Percentiles rank a stretch among this genome's conserved stretches.
These are phyloP conservation scores for Pipra filicauda DNA, from an alignment of 2,113 vertebrate species.

Conservation along the genomic window DNA sequence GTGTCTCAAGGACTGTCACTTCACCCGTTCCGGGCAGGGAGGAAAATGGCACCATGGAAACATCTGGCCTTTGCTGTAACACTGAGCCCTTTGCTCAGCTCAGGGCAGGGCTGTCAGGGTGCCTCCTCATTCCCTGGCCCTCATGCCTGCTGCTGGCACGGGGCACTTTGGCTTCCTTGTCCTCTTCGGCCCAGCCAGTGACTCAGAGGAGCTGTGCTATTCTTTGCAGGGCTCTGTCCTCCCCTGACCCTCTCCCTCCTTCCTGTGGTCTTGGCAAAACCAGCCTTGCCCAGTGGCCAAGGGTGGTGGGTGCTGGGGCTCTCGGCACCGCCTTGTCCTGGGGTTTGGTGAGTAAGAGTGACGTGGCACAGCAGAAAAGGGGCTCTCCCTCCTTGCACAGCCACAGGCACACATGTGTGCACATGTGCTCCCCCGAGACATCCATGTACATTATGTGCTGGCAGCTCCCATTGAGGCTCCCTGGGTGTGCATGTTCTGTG, in stretches of 20 bases:
- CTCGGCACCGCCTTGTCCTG: fast-evolving
- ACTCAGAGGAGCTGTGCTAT: conserved; percentile 8
- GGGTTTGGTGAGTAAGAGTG: background rate
- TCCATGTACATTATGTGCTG: background rate
- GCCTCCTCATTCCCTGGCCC: background rate
- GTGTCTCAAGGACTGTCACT: background rate
- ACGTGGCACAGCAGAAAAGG: background rate
- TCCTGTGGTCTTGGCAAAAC: background rate
- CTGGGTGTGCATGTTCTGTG: background rate
- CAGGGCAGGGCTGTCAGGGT: background rate
- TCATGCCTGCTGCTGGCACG: background rate
- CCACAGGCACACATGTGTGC: background rate
- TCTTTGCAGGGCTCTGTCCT: background rate
- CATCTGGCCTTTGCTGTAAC: background rate
- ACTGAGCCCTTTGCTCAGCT: background rate
- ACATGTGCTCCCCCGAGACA: background rate
- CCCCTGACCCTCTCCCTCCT: background rate
- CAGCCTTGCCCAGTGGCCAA: background rate
- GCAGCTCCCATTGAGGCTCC: fast-evolving
- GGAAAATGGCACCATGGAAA: background rate
- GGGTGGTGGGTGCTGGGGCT: background rate
- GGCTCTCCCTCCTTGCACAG: background rate
- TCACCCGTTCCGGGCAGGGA: background rate
- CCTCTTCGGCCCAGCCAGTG: background rate
- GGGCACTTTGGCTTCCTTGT: background rate